These are phyloP conservation scores for Tetranychus piercei DNA, from an alignment of 2,888 invertebrate genomes.

Conservation along the genomic window DNA sequence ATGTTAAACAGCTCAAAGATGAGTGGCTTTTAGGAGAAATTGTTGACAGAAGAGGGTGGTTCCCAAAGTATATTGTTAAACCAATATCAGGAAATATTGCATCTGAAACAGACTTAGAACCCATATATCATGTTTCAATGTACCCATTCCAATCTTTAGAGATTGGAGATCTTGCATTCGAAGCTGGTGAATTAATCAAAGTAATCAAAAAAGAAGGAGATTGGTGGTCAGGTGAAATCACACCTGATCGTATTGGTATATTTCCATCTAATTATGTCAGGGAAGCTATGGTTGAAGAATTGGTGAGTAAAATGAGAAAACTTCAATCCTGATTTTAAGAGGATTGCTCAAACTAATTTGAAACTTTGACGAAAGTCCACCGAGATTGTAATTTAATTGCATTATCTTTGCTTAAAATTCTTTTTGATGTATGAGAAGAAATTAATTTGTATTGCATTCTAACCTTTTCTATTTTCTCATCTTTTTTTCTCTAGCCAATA, in stretches of 20 bases:
- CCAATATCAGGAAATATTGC: constrained; percentile 24
- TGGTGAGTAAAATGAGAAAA: constrained; percentile 19
- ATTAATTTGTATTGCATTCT: not conserved
- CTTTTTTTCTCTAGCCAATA: not conserved
- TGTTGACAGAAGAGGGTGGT: constrained; percentile 41
- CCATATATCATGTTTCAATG: constrained; percentile 55
- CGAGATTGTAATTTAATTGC: not conserved
- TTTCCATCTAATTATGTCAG: constrained; percentile 92
- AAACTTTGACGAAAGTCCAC: too few species aligned
- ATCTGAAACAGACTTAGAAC: constrained; percentile 35
- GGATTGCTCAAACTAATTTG: not conserved
- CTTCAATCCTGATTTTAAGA: not conserved
- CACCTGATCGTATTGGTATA: constrained; percentile 55
- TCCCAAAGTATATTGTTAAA: constrained; percentile 43
- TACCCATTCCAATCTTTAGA: constrained; percentile 78
- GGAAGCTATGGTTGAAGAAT: constrained; percentile 30
- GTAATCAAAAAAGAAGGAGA: constrained; percentile 81
- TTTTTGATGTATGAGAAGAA: not conserved
- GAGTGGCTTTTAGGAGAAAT: constrained; percentile 47
- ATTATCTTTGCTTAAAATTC: not conserved
- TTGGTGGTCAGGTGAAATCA: constrained; percentile 93
- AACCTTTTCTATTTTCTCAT: not conserved
- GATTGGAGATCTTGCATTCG: constrained; percentile 73
- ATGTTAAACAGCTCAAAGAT: constrained; percentile 43
- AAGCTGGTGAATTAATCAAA: constrained; percentile 60